These are phyloP conservation scores for Bungarus multicinctus DNA, from an alignment of 2,113 vertebrate genomes.

Conservation along the genomic window DNA sequence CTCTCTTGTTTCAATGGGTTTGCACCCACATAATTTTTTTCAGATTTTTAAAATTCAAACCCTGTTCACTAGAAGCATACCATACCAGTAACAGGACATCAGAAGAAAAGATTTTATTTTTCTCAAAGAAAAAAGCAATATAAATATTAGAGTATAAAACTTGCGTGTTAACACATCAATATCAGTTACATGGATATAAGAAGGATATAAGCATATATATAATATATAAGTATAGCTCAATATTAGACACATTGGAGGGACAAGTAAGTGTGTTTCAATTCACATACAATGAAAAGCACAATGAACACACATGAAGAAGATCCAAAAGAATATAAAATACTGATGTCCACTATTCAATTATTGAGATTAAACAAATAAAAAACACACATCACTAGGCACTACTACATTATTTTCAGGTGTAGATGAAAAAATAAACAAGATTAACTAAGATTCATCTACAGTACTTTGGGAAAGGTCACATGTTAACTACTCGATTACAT, in stretches of 20 bases:
- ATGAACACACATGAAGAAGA: slow-evolving; percentile 72
- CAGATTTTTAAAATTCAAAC: not conserved
- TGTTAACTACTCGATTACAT: slow-evolving; percentile 56
- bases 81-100: slow-evolving; percentile 54
- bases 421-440: slow-evolving; percentile 66
- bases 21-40: not conserved
- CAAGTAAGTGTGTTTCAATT: slow-evolving; percentile 82
- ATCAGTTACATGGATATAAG: slow-evolving; percentile 85
- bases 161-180: slow-evolving; percentile 87
- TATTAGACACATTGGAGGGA: slow-evolving; percentile 83
- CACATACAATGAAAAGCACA: slow-evolving; percentile 79
- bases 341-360: slow-evolving; percentile 69
- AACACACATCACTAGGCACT: slow-evolving; percentile 71
- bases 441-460: slow-evolving; percentile 63
- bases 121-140: slow-evolving; percentile 98
- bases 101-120: slow-evolving; percentile 93
- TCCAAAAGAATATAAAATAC: slow-evolving; percentile 65
- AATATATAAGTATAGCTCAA: slow-evolving; percentile 87
- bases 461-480: slow-evolving; percentile 45
- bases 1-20: not conserved
- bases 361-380: slow-evolving; percentile 52
- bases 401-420: slow-evolving; percentile 70
- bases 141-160: slow-evolving; percentile 99
- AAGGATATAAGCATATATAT: slow-evolving; percentile 91
- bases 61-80: not conserved